These are phyloP conservation scores for Camelus bactrianus DNA, from an alignment of 2,113 vertebrate species.

Conservation along the genomic window DNA sequence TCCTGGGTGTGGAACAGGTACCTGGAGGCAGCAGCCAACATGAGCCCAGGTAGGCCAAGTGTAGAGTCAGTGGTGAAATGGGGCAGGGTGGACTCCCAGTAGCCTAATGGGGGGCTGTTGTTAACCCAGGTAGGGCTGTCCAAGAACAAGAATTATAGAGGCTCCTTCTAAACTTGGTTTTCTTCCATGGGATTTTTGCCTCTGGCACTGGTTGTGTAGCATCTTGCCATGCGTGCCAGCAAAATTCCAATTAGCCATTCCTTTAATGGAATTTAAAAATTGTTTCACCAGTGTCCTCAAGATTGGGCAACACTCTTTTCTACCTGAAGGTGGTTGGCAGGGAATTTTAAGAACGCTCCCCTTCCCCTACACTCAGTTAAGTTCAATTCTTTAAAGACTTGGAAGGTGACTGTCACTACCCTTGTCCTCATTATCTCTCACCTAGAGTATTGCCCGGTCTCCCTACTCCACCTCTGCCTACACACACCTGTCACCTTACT, in stretches of 20 bases:
- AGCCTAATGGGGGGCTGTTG: neutral
- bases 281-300: neutral
- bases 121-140: neutral
- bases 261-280: neutral
- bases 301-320: neutral
- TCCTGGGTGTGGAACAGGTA: constrained; percentile 51
- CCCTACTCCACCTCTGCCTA: neutral
- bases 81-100: neutral
- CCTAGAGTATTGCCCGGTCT: neutral
- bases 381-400: neutral
- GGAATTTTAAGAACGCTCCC: neutral
- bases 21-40: neutral
- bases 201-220: neutral
- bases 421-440: neutral
- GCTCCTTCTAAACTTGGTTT: neutral
- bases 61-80: constrained; percentile 26
- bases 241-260: neutral
- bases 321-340: neutral
- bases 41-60: neutral
- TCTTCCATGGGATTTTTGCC: neutral
- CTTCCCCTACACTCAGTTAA: neutral
- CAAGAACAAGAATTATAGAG: neutral
- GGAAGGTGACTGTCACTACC: neutral
- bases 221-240: neutral
- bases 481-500: neutral